Evolutionary conservation across 2,888 invertebrate species (phyloP).

Genomic region (Aricia artaxerxes): DNA sequence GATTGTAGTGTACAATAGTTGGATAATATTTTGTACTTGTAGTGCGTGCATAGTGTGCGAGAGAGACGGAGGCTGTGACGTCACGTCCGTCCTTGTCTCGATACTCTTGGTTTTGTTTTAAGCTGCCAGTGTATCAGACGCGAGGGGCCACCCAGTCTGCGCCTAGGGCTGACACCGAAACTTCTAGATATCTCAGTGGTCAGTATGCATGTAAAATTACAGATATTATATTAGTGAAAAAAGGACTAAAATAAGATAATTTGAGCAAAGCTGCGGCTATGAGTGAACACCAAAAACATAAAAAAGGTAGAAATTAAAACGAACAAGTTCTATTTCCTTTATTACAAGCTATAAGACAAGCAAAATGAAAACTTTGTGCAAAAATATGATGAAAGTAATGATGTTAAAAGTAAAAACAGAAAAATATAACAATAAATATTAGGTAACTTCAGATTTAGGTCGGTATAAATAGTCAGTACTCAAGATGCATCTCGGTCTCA

Average conservation of each 20-base stretch:
- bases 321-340: too few relatives aligned
- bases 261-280: too few relatives aligned
- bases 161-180: conserved; percentile 55
- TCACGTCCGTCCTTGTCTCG: conserved; percentile 50
- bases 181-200: background rate
- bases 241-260: background rate
- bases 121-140: conserved; percentile 61
- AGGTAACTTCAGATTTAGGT: too few relatives aligned
- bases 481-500: too few relatives aligned
- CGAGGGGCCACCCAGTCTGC: conserved; percentile 67
- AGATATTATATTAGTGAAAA: background rate
- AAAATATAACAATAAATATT: too few relatives aligned
- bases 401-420: too few relatives aligned
- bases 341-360: too few relatives aligned
- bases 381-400: too few relatives aligned
- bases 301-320: too few relatives aligned
- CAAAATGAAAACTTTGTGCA: too few relatives aligned
- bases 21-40: conserved; percentile 20
- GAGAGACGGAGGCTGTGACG: conserved; percentile 41
- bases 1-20: conserved; percentile 20
- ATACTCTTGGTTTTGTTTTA: conserved; percentile 63
- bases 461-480: too few relatives aligned
- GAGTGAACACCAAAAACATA: too few relatives aligned
- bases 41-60: conserved; percentile 35
- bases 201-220: background rate